These are phyloP conservation scores for Taenaris catops DNA, from an alignment of 2,888 invertebrate genomes.

Conservation along the genomic window DNA sequence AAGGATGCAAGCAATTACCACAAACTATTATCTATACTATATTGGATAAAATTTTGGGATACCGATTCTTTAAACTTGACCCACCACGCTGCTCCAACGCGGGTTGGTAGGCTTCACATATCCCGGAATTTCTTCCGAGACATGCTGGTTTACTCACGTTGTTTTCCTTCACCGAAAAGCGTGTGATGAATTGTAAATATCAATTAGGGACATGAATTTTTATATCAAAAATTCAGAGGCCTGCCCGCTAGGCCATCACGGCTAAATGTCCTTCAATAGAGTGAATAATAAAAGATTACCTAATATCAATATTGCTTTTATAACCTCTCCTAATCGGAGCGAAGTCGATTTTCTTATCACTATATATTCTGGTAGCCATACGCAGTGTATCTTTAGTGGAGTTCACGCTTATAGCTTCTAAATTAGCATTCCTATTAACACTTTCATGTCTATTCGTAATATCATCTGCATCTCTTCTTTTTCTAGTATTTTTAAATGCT, in stretches of 20 bases:
- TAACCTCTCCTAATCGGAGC: slow-evolving; percentile 14
- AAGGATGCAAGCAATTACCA: slow-evolving; percentile 49
- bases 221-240: too few relatives aligned
- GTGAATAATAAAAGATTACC: too few relatives aligned
- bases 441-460: background rate
- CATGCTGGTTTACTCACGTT: slow-evolving; percentile 53
- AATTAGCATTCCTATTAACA: background rate
- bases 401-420: background rate
- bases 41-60: too few relatives aligned
- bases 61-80: too few relatives aligned
- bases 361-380: slow-evolving; percentile 9
- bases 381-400: slow-evolving; percentile 1
- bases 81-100: too few relatives aligned
- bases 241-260: too few relatives aligned
- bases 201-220: too few relatives aligned
- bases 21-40: too few relatives aligned
- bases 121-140: slow-evolving; percentile 34
- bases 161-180: too few relatives aligned
- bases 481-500: slow-evolving; percentile 8
- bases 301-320: background rate
- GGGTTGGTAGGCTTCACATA: too few relatives aligned
- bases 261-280: too few relatives aligned
- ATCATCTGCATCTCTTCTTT: slow-evolving; percentile 5
- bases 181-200: too few relatives aligned
- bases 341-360: slow-evolving; percentile 8